Evolutionary conservation across 2,888 invertebrate species (phyloP), one percentile per base, ranked within the genome.

Genomic region (Rhabditophanes sp.): DNA sequence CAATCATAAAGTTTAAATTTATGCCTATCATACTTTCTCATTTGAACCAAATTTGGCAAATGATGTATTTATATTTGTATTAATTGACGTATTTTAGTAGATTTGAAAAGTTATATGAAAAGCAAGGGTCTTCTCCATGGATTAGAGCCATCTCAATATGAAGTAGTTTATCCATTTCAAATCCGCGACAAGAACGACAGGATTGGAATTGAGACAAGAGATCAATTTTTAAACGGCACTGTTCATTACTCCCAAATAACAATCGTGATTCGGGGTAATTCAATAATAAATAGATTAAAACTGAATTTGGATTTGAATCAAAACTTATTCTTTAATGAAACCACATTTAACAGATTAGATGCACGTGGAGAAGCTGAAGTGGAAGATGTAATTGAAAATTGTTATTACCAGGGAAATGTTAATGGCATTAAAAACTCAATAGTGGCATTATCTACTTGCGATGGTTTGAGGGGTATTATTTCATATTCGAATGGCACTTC

Each of bases 401-500:
- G 93, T 69, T 93, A 88, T 74, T 93, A 93, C 70, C 90, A 93
- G 35, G 48, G 51, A 26, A 48, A 47, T 3, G 87, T 93, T 38
- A 85, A 83, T 69, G 87, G 87, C 72, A 84, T 87, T 71, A 84
- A 87, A 5, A 85, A 84, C 48, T 87, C 88, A 15, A 81, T 81
- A 48, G 90, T 88, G 16, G 88, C 90, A 54, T 82, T 93, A 72
- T 84, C 87, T 71, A 93, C 90, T 33, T 93, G 93, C 73, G 84
- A 85, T 69, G 93, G 93, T 33, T 82, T 29, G 28, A 56, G 57
- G 16, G 60, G 60, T 11, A 82, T 93, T 61, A 87, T 93, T 62
- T 85, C 90, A 71, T 79, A 87, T 63, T 83, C 85, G 66, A 90
- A 93, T 74, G 88, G 88, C 70, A 90, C 88, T 33, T 88, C 88